Evolutionary conservation across 2,113 vertebrate genomes (phyloP).

Genomic region (Mobula birostris): DNA sequence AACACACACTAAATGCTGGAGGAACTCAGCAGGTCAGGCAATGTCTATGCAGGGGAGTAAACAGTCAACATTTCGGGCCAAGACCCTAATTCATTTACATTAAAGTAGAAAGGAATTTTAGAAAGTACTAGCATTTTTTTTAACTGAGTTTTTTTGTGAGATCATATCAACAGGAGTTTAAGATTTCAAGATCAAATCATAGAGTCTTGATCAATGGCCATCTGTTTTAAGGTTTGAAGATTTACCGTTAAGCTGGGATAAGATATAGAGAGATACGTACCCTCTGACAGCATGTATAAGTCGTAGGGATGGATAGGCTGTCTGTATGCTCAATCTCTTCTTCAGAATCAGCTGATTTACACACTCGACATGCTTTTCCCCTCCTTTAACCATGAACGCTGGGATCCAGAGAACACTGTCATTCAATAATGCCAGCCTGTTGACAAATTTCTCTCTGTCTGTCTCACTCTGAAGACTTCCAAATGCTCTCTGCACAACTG

Average conservation of each 20-base stretch:
- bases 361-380: slow-evolving; percentile 77
- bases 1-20: too few relatives aligned
- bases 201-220: not conserved
- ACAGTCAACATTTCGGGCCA: too few relatives aligned
- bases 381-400: slow-evolving; percentile 84
- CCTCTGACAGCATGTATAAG: slow-evolving; percentile 82
- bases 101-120: not conserved
- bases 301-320: slow-evolving; percentile 76
- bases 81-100: not conserved
- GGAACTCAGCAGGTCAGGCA: too few relatives aligned
- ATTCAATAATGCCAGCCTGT: slow-evolving; percentile 73
- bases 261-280: slow-evolving; percentile 59
- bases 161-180: not conserved
- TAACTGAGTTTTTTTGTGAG: not conserved
- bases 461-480: slow-evolving; percentile 73
- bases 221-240: not conserved
- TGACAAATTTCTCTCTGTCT: slow-evolving; percentile 72
- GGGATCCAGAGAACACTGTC: slow-evolving; percentile 85
- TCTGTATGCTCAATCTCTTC: slow-evolving; percentile 70
- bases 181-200: not conserved
- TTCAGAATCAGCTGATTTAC: slow-evolving; percentile 79
- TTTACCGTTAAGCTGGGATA: not conserved
- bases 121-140: not conserved
- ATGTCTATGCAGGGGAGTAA: too few relatives aligned
- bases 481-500: slow-evolving; percentile 79